phyloP scores from a whole-genome alignment of 2,888 invertebrate genomes.

The Eristalinus sepulchralis region DNA sequence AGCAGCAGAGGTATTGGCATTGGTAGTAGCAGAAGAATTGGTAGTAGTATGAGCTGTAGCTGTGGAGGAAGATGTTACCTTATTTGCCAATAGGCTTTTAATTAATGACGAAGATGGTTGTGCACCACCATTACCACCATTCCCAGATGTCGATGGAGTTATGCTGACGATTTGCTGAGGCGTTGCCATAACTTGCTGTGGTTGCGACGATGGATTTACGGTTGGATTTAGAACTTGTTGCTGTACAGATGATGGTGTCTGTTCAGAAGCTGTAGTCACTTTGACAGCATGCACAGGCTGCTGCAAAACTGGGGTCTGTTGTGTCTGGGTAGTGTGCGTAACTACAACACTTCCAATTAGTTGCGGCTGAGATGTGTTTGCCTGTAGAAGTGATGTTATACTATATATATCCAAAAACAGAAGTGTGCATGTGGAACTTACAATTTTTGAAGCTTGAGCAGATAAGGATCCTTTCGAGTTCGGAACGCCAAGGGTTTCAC shows the following conservation, averaged over 20 bases:
- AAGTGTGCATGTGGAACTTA: background rate
- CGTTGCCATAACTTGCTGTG: conserved; percentile 34
- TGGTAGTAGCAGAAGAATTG: conserved; percentile 67
- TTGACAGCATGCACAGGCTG: conserved; percentile 54
- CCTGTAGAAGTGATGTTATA: background rate
- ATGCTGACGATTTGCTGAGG: conserved; percentile 46
- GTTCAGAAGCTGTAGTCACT: conserved; percentile 42
- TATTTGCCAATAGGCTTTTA: conserved; percentile 96
- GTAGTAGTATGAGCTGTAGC: conserved; percentile 69
- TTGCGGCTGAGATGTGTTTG: conserved; percentile 31
- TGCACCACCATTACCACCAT: conserved; percentile 53
- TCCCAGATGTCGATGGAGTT: conserved; percentile 53
- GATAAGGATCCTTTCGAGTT: conserved; percentile 1
- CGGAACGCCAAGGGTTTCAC: background rate
- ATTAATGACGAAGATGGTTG: conserved; percentile 88
- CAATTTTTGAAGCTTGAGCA: conserved; percentile 33
- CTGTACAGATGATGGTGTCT: conserved; percentile 5
- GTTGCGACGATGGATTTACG: background rate
- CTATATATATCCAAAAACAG: too few relatives aligned
- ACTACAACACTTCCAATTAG: conserved; percentile 52
- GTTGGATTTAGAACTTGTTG: conserved; percentile 65
- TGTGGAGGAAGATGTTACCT: conserved; percentile 84
- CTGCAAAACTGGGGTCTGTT: conserved; percentile 29
- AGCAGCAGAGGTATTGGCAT: conserved; percentile 73
- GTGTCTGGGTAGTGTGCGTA: conserved; percentile 18